Base-by-base conservation (phyloP, 2,797 vertebrate genomes). In the Ibycter americanus region DNA sequence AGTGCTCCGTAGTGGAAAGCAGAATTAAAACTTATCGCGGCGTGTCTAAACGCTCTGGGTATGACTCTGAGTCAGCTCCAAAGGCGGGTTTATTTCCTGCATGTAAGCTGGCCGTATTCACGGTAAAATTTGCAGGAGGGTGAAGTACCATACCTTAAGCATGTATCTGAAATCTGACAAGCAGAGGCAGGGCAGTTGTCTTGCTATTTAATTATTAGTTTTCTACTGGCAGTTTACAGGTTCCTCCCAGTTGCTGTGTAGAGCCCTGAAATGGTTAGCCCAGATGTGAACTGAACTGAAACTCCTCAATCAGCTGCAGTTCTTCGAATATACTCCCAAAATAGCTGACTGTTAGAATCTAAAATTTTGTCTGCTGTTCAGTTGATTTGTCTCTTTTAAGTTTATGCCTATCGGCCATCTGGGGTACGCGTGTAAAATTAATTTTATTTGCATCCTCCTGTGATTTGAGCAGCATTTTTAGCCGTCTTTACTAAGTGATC, bases 171-270 rank as follows among this genome's bases (percentile, higher is more conserved):
- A 95, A 93, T 94, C 83, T 97, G 93, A 94, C 95, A 96, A 93
- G 92, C 93, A 93, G 92, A 83, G 92, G 86, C 95, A 96, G 78
- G 56, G 92, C 81, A 93, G 32, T 83, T 89, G 87, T 76, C 92
- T 92, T 80, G 71, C 86, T 89, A 44, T 90, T 97, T 97, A 96
- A 96, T 97, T 92, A 94, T 87, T 93, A 93, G 93, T 78, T 96
- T 96, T 96, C 90, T 93, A 73, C 81, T 65, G 72, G 78, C 46
- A 87, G 52, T 82, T 95, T 85, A 73, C 54, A 81, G 68, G 89
- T 93, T 93, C 83, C 74, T 96, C 87, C 87, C 89, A 67, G 78
- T 54, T 89, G 74, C 78, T 89, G 17, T 95, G 65, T 56, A 72
- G 74, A 71, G 80, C 82, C 5, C 1, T 80, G 92, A 92, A 91